These are phyloP conservation scores for Neogobius melanostomus DNA, from an alignment of 2,113 vertebrate genomes.

Conservation along the genomic window DNA sequence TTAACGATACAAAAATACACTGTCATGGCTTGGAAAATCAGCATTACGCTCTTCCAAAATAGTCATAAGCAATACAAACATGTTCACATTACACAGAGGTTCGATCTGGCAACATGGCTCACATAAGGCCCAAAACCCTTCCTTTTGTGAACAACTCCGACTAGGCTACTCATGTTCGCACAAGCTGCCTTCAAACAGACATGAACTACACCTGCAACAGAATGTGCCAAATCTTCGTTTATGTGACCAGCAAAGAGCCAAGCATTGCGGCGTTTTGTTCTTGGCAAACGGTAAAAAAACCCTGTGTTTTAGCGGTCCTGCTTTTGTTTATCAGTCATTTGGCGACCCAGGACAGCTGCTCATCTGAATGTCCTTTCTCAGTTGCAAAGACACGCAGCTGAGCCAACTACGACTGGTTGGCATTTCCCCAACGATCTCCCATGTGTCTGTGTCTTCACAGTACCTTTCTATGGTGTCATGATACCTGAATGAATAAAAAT, in stretches of 20 bases:
- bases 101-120: constrained; percentile 1
- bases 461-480: constrained; percentile 82
- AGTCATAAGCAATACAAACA: constrained; percentile 31
- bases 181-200: constrained; percentile 9
- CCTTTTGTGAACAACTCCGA: not conserved
- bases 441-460: constrained; percentile 74
- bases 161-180: constrained; percentile 2
- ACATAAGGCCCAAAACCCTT: not conserved
- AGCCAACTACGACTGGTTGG: constrained; percentile 82
- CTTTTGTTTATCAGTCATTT: constrained; percentile 42
- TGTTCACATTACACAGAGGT: constrained; percentile 42
- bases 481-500: constrained; percentile 62
- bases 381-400: constrained; percentile 79
- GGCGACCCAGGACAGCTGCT: constrained; percentile 37
- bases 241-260: constrained; percentile 19
- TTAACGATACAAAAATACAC: constrained; percentile 67
- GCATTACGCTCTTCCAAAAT: constrained; percentile 24
- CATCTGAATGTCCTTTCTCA: constrained; percentile 71
- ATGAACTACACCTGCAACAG: constrained; percentile 2
- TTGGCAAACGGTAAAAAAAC: constrained; percentile 10
- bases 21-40: constrained; percentile 36
- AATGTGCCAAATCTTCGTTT: constrained; percentile 13
- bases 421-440: constrained; percentile 83
- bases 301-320: constrained; percentile 20
- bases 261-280: not conserved